phyloP scores from a whole-genome alignment of 1,140 invertebrate genomes.

The Gonatopus flavifemur region DNA sequence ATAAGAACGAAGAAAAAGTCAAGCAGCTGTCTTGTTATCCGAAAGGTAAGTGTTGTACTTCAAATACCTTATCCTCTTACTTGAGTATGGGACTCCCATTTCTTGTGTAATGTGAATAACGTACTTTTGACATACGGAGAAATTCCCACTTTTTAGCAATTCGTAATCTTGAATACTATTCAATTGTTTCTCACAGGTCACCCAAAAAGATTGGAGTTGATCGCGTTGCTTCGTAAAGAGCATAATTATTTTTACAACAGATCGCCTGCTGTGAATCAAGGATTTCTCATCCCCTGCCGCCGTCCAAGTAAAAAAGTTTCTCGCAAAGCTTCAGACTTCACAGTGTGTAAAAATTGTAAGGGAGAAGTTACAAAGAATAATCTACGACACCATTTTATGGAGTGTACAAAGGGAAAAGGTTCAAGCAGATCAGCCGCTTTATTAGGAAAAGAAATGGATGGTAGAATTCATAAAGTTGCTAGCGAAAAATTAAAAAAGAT shows the following conservation, averaged over 20 bases:
- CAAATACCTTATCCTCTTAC: no score
- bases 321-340: not conserved
- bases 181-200: no score
- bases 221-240: constrained; percentile 7
- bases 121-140: no score
- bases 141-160: no score
- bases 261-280: constrained; percentile 4
- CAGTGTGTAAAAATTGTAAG: constrained; percentile 3
- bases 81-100: no score
- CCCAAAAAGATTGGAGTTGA: not conserved
- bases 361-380: constrained; percentile 9
- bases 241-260: constrained; percentile 11
- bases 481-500: constrained; percentile 1
- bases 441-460: not conserved
- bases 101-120: no score
- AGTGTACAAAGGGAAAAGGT: not conserved
- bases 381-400: constrained; percentile 8
- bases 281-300: constrained; percentile 6
- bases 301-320: not conserved
- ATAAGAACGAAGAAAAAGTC: constrained; percentile 1
- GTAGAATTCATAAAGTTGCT: constrained; percentile 5
- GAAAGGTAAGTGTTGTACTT: no score
- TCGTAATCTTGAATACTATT: no score
- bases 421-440: not conserved
- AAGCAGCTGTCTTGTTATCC: not conserved